Percentiles rank a stretch among this genome's conserved stretches.
Conservation (phyloP, 2,888 invertebrate genomes). For the Syritta pipiens region DNA sequence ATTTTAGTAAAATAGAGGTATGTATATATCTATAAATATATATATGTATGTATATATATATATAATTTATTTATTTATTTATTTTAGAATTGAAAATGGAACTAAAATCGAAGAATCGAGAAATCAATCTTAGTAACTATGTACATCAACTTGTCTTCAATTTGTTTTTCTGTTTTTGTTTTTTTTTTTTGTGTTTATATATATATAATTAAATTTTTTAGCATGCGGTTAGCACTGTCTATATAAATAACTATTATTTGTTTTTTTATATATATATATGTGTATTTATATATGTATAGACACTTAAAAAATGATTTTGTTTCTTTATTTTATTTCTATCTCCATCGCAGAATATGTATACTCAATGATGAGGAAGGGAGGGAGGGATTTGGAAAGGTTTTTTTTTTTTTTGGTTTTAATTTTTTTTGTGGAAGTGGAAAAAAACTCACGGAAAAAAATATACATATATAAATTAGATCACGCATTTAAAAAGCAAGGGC, state of each 20-base stretch:
- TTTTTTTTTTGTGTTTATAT: conserved; percentile 14
- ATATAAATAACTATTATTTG: conserved; percentile 17
- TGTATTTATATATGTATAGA: too few species aligned
- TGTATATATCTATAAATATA: conserved; percentile 69
- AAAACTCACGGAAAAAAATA: conserved; percentile 3
- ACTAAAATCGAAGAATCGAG: conserved; percentile 57
- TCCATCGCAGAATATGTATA: conserved; percentile 35
- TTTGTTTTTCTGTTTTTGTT: neutral
- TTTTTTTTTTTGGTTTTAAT: conserved; percentile 14
- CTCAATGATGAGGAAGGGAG: conserved; percentile 3
- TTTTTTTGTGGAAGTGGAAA: conserved; percentile 4
- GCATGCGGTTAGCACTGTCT: conserved; percentile 32
- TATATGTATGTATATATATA: conserved; percentile 54
- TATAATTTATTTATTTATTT: conserved; percentile 40
- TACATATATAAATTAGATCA: conserved; percentile 26
- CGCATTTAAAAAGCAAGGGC: conserved; percentile 43
- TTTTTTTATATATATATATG: too few species aligned
- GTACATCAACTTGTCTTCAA: conserved; percentile 45
- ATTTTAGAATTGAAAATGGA: conserved; percentile 65
- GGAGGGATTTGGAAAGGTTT: neutral
- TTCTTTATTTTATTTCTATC: neutral
- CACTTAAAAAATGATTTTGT: conserved; percentile 52
- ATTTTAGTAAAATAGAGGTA: conserved; percentile 69
- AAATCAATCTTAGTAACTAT: conserved; percentile 65
- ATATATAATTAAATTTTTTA: too few species aligned